Conservation (phyloP, 2,113 vertebrate species). For the Aegithalos caudatus region DNA sequence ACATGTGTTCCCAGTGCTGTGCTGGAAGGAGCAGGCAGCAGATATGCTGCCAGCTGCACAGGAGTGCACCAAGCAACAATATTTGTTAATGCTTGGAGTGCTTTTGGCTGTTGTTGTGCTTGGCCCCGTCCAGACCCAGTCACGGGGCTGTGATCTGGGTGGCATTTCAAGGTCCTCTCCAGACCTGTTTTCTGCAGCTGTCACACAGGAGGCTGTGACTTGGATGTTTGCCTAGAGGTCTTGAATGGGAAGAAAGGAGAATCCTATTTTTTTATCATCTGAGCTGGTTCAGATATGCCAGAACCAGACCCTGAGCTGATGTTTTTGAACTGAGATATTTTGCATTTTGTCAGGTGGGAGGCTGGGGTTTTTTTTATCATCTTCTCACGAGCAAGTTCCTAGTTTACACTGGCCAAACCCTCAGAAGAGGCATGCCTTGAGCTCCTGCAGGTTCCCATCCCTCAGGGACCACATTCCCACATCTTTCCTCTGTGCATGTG, state of each 20-base stretch:
- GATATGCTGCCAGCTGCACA: not conserved
- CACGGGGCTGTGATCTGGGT: not conserved
- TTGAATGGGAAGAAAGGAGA: not conserved
- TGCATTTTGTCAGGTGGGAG: not conserved
- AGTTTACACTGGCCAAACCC: not conserved
- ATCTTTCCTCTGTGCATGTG: accelerated
- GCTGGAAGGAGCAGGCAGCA: not conserved
- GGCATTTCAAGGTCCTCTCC: conserved; percentile 31
- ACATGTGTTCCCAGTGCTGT: not conserved
- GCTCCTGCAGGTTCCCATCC: not conserved
- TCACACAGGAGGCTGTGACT: not conserved
- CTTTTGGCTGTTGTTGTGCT: conserved; percentile 2
- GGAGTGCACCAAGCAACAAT: not conserved
- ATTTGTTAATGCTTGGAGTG: conserved; percentile 35
- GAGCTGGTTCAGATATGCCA: not conserved
- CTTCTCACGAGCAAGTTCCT: not conserved
- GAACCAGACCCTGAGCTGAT: not conserved
- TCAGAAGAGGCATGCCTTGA: not conserved
- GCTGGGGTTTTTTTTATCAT: not conserved
- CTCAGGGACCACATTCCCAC: not conserved
- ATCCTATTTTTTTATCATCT: not conserved
- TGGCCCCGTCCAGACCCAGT: not conserved
- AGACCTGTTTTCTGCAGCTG: conserved; percentile 27
- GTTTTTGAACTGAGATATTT: not conserved
- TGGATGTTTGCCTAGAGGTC: not conserved